Evolutionary conservation across 1,140 invertebrate species (phyloP).

Genomic region (Stenopsyche tienmushanensis): DNA sequence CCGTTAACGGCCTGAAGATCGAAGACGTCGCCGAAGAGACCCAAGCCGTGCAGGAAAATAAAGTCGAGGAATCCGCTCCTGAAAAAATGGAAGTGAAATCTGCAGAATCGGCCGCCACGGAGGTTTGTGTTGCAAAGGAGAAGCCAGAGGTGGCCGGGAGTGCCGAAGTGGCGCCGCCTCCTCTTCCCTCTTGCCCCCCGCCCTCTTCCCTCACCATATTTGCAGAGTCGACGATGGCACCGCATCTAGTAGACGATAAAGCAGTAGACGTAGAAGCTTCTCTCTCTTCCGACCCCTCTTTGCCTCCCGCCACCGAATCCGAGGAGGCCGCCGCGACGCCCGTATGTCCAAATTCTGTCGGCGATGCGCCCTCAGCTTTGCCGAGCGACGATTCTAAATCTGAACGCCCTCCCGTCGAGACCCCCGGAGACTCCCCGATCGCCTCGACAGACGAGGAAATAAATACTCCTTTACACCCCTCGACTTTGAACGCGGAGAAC

Average conservation of each 20-base stretch:
- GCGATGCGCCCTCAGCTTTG: conserved; percentile 39
- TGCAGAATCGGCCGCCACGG: conserved; percentile 52
- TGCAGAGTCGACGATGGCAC: conserved; percentile 56
- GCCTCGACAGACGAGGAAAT: conserved; percentile 3
- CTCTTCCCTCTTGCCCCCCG: conserved; percentile 55
- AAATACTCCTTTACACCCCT: conserved; percentile 29
- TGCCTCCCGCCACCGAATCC: conserved; percentile 40
- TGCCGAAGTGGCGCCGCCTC: conserved; percentile 52
- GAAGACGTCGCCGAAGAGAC: conserved; percentile 45
- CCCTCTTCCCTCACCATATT: conserved; percentile 56
- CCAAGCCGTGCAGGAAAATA: conserved; percentile 47
- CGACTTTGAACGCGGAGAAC: conserved; percentile 1
- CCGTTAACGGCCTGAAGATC: conserved; percentile 51
- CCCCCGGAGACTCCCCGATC: conserved; percentile 6
- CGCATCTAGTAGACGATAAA: conserved; percentile 51
- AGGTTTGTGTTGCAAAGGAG: conserved; percentile 56
- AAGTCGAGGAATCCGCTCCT: conserved; percentile 45
- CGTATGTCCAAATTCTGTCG: conserved; percentile 38
- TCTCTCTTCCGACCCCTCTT: conserved; percentile 42
- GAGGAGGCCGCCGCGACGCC: conserved; percentile 39
- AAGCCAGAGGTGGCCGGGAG: conserved; percentile 47
- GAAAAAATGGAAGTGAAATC: conserved; percentile 48
- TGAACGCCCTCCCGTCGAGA: conserved; percentile 14
- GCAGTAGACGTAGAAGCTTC: conserved; percentile 37
- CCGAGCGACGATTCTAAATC: conserved; percentile 38